A percentile compares a stretch with the other conserved stretches of the same genome.
These are phyloP conservation scores for Struthidea cinerea DNA, from an alignment of 2,113 vertebrate species.

Conservation along the genomic window DNA sequence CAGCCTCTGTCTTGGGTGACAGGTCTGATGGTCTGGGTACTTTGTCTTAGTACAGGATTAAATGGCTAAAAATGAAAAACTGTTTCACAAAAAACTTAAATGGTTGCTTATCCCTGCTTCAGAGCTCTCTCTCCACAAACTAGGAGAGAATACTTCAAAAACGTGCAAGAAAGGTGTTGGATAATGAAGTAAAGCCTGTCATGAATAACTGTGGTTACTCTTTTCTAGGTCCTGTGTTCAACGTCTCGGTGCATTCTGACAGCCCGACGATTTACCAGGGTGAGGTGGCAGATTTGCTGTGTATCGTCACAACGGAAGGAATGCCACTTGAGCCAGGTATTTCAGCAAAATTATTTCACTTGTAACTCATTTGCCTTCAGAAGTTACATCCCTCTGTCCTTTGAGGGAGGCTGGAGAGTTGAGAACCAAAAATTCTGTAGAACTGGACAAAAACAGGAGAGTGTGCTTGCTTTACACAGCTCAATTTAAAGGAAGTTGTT, in stretches of 20 bases:
- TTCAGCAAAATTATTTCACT: background rate
- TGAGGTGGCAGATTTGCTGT: slow-evolving; percentile 86
- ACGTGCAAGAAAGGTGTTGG: background rate
- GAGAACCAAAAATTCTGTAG: background rate
- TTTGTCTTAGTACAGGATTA: background rate
- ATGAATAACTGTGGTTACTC: background rate
- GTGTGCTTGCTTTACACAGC: background rate
- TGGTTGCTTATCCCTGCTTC: background rate
- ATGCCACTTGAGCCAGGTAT: slow-evolving; percentile 79
- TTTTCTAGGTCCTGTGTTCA: slow-evolving; percentile 83
- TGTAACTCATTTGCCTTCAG: background rate
- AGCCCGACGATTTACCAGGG: slow-evolving; percentile 78
- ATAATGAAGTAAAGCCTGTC: background rate
- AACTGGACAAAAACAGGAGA: background rate
- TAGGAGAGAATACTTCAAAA: background rate
- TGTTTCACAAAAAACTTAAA: background rate
- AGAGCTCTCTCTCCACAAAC: background rate
- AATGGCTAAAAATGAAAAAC: background rate
- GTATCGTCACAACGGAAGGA: slow-evolving; percentile 78
- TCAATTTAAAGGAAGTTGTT: background rate
- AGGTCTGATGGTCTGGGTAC: background rate
- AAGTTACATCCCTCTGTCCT: background rate
- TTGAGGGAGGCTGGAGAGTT: background rate
- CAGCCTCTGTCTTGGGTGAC: background rate
- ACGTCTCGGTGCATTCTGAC: slow-evolving; percentile 81